Conservation (phyloP, 2,888 invertebrate genomes). For the Spialia ferax region DNA sequence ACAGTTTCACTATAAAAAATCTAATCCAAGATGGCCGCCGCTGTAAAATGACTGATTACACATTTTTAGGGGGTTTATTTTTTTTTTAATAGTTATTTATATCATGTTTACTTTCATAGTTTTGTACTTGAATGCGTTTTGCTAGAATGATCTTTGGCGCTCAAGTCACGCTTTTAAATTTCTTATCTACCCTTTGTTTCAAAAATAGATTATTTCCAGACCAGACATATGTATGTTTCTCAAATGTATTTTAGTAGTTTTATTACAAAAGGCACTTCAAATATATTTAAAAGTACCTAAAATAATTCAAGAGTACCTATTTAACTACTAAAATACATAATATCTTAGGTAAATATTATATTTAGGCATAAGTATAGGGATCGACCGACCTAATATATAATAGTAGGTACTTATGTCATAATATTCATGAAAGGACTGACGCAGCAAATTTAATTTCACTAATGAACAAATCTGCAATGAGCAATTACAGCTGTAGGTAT, state of each 20-base stretch:
- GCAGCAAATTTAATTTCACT: slow-evolving; percentile 15
- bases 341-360: too few species aligned
- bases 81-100: too few species aligned
- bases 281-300: not conserved
- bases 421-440: slow-evolving; percentile 9
- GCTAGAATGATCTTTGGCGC: not conserved
- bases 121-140: not conserved
- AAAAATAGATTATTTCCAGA: not conserved
- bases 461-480: slow-evolving; percentile 24
- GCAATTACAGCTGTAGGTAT: slow-evolving; percentile 30
- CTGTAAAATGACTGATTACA: too few species aligned
- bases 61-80: too few species aligned
- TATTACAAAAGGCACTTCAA: not conserved
- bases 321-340: too few species aligned
- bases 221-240: not conserved
- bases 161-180: not conserved
- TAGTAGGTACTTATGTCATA: not conserved
- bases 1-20: too few species aligned
- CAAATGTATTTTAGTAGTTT: not conserved
- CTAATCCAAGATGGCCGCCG: too few species aligned
- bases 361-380: not conserved
- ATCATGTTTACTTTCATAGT: too few species aligned
- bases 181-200: slow-evolving; percentile 6
- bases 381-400: not conserved
- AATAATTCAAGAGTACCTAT: not conserved